A percentile compares a stretch with the other conserved stretches of the same genome.
Evolutionary conservation across 2,113 vertebrate genomes (phyloP).

Genomic region (Barnardius zonarius): DNA sequence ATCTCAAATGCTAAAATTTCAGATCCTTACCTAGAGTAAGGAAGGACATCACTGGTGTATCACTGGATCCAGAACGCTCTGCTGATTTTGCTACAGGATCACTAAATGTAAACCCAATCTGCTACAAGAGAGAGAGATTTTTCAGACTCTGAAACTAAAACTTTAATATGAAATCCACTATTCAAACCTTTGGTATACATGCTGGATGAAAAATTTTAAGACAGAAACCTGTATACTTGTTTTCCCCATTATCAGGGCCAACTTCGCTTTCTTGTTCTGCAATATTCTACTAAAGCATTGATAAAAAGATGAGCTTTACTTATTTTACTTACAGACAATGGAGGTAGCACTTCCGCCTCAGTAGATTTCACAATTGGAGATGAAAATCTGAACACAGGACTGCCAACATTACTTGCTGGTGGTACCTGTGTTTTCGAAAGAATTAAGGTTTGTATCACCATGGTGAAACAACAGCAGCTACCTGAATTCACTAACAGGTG

Average conservation of each 20-base stretch:
- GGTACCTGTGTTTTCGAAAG: conserved; percentile 71
- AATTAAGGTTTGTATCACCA: neutral
- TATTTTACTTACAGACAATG: conserved; percentile 84
- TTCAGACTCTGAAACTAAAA: neutral
- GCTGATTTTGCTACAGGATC: conserved; percentile 87
- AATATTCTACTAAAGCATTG: neutral
- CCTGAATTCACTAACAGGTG: neutral
- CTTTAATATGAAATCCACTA: neutral
- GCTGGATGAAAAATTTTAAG: neutral
- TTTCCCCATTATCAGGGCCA: neutral
- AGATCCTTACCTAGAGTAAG: conserved; percentile 73
- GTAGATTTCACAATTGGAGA: conserved; percentile 96
- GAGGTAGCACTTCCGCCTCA: conserved; percentile 83
- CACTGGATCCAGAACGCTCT: conserved; percentile 74
- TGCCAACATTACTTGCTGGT: conserved; percentile 68
- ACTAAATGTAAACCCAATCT: conserved; percentile 90
- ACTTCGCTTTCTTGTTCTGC: neutral
- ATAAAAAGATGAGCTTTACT: neutral
- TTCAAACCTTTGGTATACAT: neutral
- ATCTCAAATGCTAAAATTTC: neutral
- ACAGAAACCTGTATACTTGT: neutral
- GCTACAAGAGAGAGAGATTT: neutral
- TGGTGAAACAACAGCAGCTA: neutral
- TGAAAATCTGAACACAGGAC: conserved; percentile 88
- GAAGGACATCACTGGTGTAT: conserved; percentile 68